Evolutionary conservation across 2,797 vertebrate species (phyloP).

Genomic region (Odontamblyopus lacepedii): DNA sequence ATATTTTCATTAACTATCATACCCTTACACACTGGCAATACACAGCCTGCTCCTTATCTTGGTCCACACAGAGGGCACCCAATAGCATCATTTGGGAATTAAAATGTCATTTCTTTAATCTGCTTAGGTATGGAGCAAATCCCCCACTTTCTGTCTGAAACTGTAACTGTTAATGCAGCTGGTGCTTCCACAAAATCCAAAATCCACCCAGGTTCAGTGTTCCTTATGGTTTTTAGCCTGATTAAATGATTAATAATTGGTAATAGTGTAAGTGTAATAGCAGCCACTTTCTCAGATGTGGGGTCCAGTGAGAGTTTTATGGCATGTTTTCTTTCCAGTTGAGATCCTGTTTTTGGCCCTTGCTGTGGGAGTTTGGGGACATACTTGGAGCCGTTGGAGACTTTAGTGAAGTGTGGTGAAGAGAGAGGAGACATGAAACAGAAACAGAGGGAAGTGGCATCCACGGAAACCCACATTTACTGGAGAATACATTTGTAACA

Average conservation of each 20-base stretch:
- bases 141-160: constrained; percentile 16
- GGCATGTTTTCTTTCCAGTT: constrained; percentile 8
- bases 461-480: constrained; percentile 1
- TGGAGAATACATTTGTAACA: constrained; percentile 7
- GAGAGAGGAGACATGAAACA: constrained; percentile 4
- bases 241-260: constrained; percentile 8
- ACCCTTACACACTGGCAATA: not conserved
- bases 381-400: constrained; percentile 2
- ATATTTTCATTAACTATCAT: not conserved
- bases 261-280: not conserved
- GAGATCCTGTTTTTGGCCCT: constrained; percentile 2
- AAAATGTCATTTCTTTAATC: constrained; percentile 44
- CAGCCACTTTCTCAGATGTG: constrained; percentile 1
- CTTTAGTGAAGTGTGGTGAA: not conserved
- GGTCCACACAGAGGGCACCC: constrained; percentile 11
- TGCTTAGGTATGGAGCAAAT: constrained; percentile 37
- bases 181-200: not conserved
- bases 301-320: constrained; percentile 4
- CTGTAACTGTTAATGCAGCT: constrained; percentile 34
- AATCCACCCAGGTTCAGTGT: not conserved
- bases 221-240: not conserved
- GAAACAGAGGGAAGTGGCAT: not conserved
- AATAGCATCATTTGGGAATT: constrained; percentile 32
- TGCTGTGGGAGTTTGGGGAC: constrained; percentile 10
- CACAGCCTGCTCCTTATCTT: not conserved